Evolutionary conservation across 2,797 vertebrate species (phyloP), one percentile per base, ranked within the genome.

Genomic region (Chiloscyllium punctatum): DNA sequence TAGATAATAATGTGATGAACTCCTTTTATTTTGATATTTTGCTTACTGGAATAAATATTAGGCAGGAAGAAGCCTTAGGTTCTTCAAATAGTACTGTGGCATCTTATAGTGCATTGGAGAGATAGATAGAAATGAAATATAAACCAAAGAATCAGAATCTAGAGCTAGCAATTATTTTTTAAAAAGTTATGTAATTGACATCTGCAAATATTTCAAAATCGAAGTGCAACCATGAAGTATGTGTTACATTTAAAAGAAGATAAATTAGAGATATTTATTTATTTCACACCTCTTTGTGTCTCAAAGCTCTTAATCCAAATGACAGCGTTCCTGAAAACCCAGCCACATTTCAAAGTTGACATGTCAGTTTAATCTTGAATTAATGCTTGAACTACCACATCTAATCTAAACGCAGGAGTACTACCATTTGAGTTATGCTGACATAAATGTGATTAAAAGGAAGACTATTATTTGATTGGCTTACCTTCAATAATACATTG

Each of bases 401-500:
- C 77, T 23, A 84, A 84, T 42, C 16, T 18, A 84, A 21, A 42
- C 42, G 23, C 79, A 42, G 37, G 15, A 82, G 8, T 23, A 16
- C 37, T 7, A 84, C 15, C 79, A 42, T 30, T 3, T 53, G 86
- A 53, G 86, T 11, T 25, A 53, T 27, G 25, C 23, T 87, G 25
- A 91, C 1, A 62, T 62, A 90, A 30, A 62, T 48, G 62, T 37
- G 33, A 71, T 92, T 66, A n/a, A 37, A 68, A 62, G 1, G 30
- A 3, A 74, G 5, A 94, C 18, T 21, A n/a, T 62, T 79, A 48
- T n/a, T 48, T 69, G 9, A 57, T 82, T 3, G 13, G 7, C 97
- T 97, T 98, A 99, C 99, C 99, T 98, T 99, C 98, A 86, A 99
- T 98, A 94, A 98, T 96, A 96, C 99, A 99, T 92, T 98, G 98